Percentiles rank a stretch among this genome's conserved stretches.
These are phyloP conservation scores for Scolopax rusticola DNA, from an alignment of 2,797 vertebrate species.

Conservation along the genomic window DNA sequence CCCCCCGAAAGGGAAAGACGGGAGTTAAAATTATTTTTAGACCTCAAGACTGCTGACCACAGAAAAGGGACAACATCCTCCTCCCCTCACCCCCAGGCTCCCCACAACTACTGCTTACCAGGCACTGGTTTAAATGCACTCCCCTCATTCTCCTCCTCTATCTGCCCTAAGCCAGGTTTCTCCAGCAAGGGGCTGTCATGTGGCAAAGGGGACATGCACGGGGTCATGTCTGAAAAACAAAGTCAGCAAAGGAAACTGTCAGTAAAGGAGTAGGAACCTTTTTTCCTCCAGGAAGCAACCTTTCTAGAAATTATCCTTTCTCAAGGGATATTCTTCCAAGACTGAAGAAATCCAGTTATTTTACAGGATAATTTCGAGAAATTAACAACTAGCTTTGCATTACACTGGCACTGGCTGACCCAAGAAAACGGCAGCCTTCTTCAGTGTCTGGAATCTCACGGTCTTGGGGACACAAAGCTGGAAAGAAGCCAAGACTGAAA, in stretches of 20 bases:
- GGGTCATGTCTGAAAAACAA: conserved; percentile 88
- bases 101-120: conserved; percentile 79
- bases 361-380: neutral
- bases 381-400: neutral
- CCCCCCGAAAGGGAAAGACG: neutral
- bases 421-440: neutral
- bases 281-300: neutral
- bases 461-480: neutral
- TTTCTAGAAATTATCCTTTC: neutral
- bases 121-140: conserved; percentile 81
- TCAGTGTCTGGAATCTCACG: neutral
- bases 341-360: neutral
- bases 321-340: neutral
- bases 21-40: neutral
- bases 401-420: neutral
- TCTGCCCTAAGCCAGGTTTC: conserved; percentile 81
- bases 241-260: neutral
- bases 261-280: neutral
- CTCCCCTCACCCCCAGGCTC: neutral
- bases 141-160: conserved; percentile 84
- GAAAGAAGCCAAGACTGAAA: neutral
- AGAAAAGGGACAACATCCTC: neutral
- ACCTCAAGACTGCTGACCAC: neutral
- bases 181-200: conserved; percentile 85
- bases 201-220: conserved; percentile 92